A percentile compares a stretch with the other conserved stretches of the same genome.
Evolutionary conservation across 30 jellyfish, hydroid and myxozoan species (phyloP).

Genomic region (Pelagia noctiluca): DNA sequence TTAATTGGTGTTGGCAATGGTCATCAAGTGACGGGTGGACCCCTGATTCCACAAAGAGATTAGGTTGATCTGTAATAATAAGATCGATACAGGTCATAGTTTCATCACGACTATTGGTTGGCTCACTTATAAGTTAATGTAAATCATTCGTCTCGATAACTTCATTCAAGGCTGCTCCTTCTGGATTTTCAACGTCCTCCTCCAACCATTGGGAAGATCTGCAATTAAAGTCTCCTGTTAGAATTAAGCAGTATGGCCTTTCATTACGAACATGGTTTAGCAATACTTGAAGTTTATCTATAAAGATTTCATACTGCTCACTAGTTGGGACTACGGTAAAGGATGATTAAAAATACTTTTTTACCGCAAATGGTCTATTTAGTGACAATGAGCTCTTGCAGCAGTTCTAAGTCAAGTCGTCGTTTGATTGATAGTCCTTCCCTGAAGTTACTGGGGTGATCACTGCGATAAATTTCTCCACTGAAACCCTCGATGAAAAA

Average conservation of each 20-base stretch:
- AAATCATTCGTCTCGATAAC: slow-evolving; percentile 37
- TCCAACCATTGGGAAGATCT: slow-evolving; percentile 63
- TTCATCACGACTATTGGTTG: slow-evolving; percentile 42
- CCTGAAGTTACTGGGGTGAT: slow-evolving; percentile 41
- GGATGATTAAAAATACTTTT: slow-evolving; percentile 53
- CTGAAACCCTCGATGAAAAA: slow-evolving; percentile 24
- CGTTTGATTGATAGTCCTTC: slow-evolving; percentile 32
- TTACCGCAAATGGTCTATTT: slow-evolving; percentile 50
- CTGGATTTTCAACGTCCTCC: slow-evolving; percentile 39
- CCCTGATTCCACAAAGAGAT: slow-evolving; percentile 43
- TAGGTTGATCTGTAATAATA: no score
- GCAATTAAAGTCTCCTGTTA: slow-evolving; percentile 43
- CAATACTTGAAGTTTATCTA: slow-evolving; percentile 57
- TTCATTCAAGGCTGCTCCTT: slow-evolving; percentile 51
- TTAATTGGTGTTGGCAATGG: slow-evolving; percentile 50
- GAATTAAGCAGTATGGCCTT: slow-evolving; percentile 61
- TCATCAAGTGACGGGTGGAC: slow-evolving; percentile 53
- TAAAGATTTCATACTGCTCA: slow-evolving; percentile 47
- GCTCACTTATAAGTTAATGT: slow-evolving; percentile 52
- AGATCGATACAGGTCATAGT: slow-evolving; percentile 45
- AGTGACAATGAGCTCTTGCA: slow-evolving; percentile 58
- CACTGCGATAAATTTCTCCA: slow-evolving; percentile 42
- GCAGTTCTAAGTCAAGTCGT: slow-evolving; percentile 55
- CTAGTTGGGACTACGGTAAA: slow-evolving; percentile 57
- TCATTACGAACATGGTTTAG: slow-evolving; percentile 58